phyloP scores from a whole-genome alignment of 1,140 invertebrate species.

The Drosophila miranda region DNA sequence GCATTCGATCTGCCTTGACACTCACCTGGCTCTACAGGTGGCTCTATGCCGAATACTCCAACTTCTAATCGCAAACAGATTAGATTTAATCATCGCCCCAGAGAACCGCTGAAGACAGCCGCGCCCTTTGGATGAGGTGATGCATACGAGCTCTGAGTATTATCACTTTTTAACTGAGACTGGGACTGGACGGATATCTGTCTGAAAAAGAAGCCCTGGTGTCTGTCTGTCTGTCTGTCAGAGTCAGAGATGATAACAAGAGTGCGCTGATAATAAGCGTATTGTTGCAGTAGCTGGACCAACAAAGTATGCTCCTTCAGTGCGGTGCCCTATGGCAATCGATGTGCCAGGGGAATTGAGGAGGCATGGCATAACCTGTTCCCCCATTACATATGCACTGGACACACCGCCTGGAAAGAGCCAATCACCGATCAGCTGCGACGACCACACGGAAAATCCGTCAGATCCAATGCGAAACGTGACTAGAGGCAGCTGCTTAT shows the following conservation, averaged over 20 bases:
- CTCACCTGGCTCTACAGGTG: slow-evolving; percentile 32
- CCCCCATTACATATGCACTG: slow-evolving; percentile 46
- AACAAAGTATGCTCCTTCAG: neutral
- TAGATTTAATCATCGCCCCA: neutral
- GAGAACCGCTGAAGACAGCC: neutral
- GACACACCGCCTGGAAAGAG: slow-evolving; percentile 38
- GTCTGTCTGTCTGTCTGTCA: slow-evolving; percentile 12
- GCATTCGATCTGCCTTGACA: too few relatives aligned
- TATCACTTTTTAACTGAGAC: slow-evolving; percentile 6
- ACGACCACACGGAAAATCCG: neutral
- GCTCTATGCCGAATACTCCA: neutral
- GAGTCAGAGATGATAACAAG: slow-evolving; percentile 27
- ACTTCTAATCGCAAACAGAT: neutral
- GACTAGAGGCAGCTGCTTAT: neutral
- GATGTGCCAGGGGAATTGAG: too few relatives aligned
- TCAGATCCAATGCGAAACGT: slow-evolving; percentile 6
- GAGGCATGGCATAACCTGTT: too few relatives aligned
- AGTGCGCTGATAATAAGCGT: slow-evolving; percentile 7
- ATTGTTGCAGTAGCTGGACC: neutral
- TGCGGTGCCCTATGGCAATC: neutral
- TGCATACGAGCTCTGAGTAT: slow-evolving; percentile 11
- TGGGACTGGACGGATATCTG: slow-evolving; percentile 2
- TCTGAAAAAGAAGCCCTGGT: slow-evolving; percentile 5
- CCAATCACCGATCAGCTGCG: slow-evolving; percentile 26
- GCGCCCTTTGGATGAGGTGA: neutral